These are phyloP conservation scores for Cyrtodaria siliqua DNA, from an alignment of 2,888 invertebrate species.

Conservation along the genomic window DNA sequence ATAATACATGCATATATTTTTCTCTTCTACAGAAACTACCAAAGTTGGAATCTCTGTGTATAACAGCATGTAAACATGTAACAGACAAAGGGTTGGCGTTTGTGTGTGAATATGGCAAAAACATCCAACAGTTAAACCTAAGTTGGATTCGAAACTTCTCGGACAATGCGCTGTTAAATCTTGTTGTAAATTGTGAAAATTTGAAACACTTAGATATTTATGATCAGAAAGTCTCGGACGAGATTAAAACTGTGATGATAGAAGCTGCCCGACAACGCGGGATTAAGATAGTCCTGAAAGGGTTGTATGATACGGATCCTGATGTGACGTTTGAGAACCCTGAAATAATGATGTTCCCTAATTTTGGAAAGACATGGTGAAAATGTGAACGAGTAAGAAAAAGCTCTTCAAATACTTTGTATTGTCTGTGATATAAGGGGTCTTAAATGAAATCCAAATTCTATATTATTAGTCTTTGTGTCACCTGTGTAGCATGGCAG, in stretches of 20 bases:
- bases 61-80: slow-evolving; percentile 79
- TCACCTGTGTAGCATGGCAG: too few species aligned
- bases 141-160: slow-evolving; percentile 71
- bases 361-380: slow-evolving; percentile 66
- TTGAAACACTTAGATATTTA: slow-evolving; percentile 78
- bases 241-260: slow-evolving; percentile 61
- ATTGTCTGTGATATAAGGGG: too few species aligned
- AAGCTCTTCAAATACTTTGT: too few species aligned
- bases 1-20: too few species aligned
- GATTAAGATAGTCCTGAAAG: slow-evolving; percentile 71
- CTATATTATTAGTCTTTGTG: too few species aligned
- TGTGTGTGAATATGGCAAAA: slow-evolving; percentile 67
- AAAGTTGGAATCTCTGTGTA: slow-evolving; percentile 73
- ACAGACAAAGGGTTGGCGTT: slow-evolving; percentile 74
- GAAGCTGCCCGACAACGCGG: slow-evolving; percentile 66
- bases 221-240: slow-evolving; percentile 68
- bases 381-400: not conserved
- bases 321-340: slow-evolving; percentile 71
- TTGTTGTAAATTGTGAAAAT: slow-evolving; percentile 67
- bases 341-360: slow-evolving; percentile 64
- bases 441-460: too few species aligned
- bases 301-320: slow-evolving; percentile 59
- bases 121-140: slow-evolving; percentile 73
- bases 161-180: slow-evolving; percentile 71
- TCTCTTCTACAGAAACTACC: slow-evolving; percentile 74